Evolutionary conservation across 2,797 vertebrate genomes (phyloP).

Genomic region (Scolopax rusticola): DNA sequence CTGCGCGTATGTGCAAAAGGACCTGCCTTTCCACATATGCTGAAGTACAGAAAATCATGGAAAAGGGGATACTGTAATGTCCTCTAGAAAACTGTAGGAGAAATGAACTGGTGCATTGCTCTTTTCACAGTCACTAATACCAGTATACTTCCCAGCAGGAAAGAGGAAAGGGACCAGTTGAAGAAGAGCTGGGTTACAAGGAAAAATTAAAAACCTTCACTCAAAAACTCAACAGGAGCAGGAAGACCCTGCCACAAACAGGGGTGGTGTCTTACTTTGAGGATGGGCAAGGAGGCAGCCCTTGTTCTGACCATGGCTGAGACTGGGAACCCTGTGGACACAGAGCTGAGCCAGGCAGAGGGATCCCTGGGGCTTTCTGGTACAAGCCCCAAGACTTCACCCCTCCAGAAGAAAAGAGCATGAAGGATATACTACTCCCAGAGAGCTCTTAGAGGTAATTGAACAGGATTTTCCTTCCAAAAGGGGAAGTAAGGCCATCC

Average conservation of each 20-base stretch:
- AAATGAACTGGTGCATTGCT: background rate
- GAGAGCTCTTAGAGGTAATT: background rate
- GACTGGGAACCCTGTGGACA: accelerated
- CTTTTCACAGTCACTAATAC: background rate
- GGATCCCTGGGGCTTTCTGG: background rate
- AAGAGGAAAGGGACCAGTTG: background rate
- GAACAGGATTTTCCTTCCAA: background rate
- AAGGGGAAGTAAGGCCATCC: background rate
- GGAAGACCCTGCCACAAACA: background rate
- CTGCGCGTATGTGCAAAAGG: background rate
- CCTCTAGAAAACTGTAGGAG: background rate
- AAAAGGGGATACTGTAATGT: background rate
- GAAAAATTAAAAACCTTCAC: background rate
- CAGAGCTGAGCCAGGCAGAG: accelerated
- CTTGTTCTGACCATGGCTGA: accelerated
- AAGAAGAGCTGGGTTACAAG: background rate
- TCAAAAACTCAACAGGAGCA: background rate
- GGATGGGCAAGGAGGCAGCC: background rate
- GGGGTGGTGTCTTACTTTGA: background rate
- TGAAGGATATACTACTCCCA: accelerated
- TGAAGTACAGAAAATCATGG: background rate
- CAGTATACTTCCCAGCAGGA: background rate
- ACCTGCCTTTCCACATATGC: background rate
- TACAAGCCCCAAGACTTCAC: background rate
- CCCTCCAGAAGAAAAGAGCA: background rate